These are phyloP conservation scores for Xiphorhynchus erythropygius DNA, from an alignment of 2,797 vertebrate genomes.

Conservation along the genomic window DNA sequence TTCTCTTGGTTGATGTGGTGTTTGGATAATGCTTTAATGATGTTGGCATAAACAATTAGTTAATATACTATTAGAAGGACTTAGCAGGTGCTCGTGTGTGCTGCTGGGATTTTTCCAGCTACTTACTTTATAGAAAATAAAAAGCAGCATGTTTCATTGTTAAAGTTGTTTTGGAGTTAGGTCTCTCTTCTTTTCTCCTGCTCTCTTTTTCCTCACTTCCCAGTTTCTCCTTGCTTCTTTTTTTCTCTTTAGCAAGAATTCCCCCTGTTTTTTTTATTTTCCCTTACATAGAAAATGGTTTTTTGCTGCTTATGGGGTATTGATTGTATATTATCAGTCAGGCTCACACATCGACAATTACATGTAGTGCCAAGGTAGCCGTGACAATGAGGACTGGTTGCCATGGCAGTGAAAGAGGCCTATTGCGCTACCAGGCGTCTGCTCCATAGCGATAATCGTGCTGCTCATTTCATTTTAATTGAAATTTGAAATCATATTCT, in stretches of 20 bases:
- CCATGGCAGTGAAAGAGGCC: conserved; percentile 85
- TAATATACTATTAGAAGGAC: conserved; percentile 11
- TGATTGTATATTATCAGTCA: conserved; percentile 87
- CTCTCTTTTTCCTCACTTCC: background rate
- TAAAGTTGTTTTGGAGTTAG: background rate
- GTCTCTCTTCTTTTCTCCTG: background rate
- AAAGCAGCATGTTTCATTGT: background rate
- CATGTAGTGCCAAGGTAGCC: conserved; percentile 82
- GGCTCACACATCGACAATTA: conserved; percentile 83
- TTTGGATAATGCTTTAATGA: conserved; percentile 16
- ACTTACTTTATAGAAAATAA: background rate
- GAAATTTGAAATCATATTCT: conserved; percentile 84
- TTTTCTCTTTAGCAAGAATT: background rate
- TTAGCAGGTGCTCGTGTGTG: background rate
- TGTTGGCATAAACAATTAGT: conserved; percentile 25
- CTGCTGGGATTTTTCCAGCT: background rate
- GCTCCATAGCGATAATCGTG: conserved; percentile 82
- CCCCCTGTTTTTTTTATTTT: background rate
- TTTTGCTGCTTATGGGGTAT: conserved; percentile 79
- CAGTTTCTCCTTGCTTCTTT: background rate
- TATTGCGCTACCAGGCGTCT: conserved; percentile 78
- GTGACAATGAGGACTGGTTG: conserved; percentile 83
- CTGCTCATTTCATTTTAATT: conserved; percentile 87
- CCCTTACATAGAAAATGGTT: conserved; percentile 70
- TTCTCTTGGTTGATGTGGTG: background rate